Evolutionary conservation across 1,140 invertebrate genomes (phyloP).

Genomic region (Drosophila triauraria): DNA sequence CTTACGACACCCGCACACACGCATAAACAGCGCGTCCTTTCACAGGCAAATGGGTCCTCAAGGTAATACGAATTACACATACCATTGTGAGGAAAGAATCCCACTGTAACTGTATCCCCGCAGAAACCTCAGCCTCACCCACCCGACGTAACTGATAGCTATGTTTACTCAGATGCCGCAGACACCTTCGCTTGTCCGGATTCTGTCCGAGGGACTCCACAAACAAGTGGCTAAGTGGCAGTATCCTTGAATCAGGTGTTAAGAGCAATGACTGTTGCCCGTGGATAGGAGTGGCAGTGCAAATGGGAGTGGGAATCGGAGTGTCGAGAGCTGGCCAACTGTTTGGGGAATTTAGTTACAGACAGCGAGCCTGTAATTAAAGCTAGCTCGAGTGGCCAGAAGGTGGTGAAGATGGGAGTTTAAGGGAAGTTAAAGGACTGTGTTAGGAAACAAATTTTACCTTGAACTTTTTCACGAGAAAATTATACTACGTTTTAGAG

Average conservation of each 20-base stretch:
- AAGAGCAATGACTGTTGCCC: slow-evolving; percentile 43
- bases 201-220: slow-evolving; percentile 24
- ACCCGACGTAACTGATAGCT: slow-evolving; percentile 46
- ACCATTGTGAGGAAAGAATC: slow-evolving; percentile 34
- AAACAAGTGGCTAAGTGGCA: slow-evolving; percentile 59
- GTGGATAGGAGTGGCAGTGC: neutral
- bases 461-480: too few species aligned
- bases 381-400: neutral
- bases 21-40: slow-evolving; percentile 28
- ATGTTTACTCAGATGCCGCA: slow-evolving; percentile 56
- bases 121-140: slow-evolving; percentile 2
- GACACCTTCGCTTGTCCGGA: slow-evolving; percentile 21
- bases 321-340: neutral
- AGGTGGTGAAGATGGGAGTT: neutral
- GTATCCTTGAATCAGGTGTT: slow-evolving; percentile 59
- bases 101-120: neutral
- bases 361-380: slow-evolving; percentile 24
- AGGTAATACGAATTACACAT: slow-evolving; percentile 51
- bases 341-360: slow-evolving; percentile 36
- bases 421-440: neutral
- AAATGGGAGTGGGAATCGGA: neutral
- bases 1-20: slow-evolving; percentile 20
- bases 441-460: too few species aligned
- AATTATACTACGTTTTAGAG: too few species aligned
- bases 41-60: slow-evolving; percentile 26